Percentiles rank a stretch among this genome's conserved stretches.
These are phyloP conservation scores for Sipha flava DNA, from an alignment of 1,140 invertebrate species.

Conservation along the genomic window DNA sequence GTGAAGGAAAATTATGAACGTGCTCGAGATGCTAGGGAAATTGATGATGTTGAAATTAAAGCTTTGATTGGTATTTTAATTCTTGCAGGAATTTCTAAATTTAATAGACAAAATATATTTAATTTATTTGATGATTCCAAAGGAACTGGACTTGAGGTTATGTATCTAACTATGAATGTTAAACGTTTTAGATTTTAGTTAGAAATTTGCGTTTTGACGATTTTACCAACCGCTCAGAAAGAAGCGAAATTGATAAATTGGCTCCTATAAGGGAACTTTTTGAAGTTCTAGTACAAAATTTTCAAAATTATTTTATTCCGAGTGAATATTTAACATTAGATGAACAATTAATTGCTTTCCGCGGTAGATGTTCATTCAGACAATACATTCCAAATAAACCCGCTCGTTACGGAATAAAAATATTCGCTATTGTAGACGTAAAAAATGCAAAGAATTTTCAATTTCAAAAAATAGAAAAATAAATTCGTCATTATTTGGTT, in stretches of 20 bases:
- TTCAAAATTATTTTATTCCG: slow-evolving; percentile 30
- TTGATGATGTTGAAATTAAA: too few relatives aligned
- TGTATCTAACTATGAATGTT: slow-evolving; percentile 36
- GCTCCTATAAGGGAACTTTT: slow-evolving; percentile 38
- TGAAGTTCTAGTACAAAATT: slow-evolving; percentile 26
- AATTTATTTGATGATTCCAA: not conserved
- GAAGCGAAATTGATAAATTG: slow-evolving; percentile 40
- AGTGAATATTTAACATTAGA: slow-evolving; percentile 42
- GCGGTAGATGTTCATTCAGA: slow-evolving; percentile 44
- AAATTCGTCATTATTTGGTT: slow-evolving; percentile 20
- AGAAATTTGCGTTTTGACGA: slow-evolving; percentile 41
- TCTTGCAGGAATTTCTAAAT: not conserved
- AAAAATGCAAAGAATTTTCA: slow-evolving; percentile 37
- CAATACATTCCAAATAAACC: slow-evolving; percentile 35
- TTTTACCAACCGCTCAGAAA: slow-evolving; percentile 35
- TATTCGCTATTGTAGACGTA: slow-evolving; percentile 41
- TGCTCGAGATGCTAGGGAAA: too few relatives aligned
- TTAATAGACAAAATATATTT: not conserved
- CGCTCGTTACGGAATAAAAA: slow-evolving; percentile 46
- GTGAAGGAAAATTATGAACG: too few relatives aligned
- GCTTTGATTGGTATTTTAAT: not conserved
- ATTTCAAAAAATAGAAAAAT: slow-evolving; percentile 12
- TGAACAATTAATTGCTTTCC: slow-evolving; percentile 43
- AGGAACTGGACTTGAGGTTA: slow-evolving; percentile 37
- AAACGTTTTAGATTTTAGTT: slow-evolving; percentile 39